Percentiles rank a stretch among this genome's conserved stretches.
Conservation (phyloP, 2,797 vertebrate genomes). For the Enteromius viviparus region DNA sequence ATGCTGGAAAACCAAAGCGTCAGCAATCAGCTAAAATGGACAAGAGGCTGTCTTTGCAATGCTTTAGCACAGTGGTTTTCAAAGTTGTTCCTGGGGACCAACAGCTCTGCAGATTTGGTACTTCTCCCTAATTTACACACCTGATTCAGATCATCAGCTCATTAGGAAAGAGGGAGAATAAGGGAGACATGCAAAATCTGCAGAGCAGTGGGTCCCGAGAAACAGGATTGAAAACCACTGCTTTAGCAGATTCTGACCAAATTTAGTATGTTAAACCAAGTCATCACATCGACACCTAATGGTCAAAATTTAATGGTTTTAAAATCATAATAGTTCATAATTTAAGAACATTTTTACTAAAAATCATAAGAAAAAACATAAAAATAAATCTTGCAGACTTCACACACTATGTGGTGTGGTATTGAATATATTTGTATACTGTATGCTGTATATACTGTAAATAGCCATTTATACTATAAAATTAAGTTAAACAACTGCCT, state of each 20-base stretch:
- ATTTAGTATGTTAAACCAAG: not conserved
- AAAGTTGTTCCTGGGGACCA: no score
- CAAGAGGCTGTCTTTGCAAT: not conserved
- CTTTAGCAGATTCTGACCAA: no score
- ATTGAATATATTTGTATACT: not conserved
- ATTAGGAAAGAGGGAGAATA: no score
- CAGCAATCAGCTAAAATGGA: not conserved
- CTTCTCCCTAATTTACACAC: no score
- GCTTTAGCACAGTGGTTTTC: no score
- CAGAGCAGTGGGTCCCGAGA: no score
- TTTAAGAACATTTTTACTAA: not conserved
- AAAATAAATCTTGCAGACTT: not conserved
- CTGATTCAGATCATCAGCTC: no score
- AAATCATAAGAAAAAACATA: not conserved
- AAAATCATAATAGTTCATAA: not conserved
- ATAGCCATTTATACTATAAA: not conserved
- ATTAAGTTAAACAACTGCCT: not conserved
- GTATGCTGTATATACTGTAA: not conserved
- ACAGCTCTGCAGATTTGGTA: no score
- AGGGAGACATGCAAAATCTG: no score
- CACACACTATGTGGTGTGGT: not conserved
- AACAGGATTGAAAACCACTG: no score
- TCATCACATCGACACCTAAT: not conserved
- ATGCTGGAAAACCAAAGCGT: not conserved
- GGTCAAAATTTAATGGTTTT: not conserved